Conservation (phyloP, 2,888 invertebrate genomes). For the Nomada ferruginata region DNA sequence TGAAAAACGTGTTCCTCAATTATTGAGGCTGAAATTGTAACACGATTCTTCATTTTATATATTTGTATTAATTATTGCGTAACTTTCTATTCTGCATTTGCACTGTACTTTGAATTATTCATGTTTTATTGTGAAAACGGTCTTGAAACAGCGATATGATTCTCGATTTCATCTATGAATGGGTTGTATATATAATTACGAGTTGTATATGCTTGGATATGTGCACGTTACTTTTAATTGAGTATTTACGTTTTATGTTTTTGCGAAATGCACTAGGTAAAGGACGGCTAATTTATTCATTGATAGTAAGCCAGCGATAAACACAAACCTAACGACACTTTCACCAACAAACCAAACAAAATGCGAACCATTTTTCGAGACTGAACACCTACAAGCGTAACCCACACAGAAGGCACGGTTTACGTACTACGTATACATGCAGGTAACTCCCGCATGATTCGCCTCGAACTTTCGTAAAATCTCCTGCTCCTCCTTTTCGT, state of each 20-base stretch:
- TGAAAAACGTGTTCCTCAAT: background rate
- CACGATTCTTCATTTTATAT: background rate
- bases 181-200: too few species aligned
- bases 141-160: too few species aligned
- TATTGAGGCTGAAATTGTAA: background rate
- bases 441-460: background rate
- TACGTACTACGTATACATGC: too few species aligned
- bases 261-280: background rate
- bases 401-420: background rate
- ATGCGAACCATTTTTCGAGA: background rate
- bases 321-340: background rate
- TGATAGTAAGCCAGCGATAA: background rate
- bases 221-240: too few species aligned
- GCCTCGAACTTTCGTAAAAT: background rate
- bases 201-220: too few species aligned
- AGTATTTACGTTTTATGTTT: background rate
- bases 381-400: constrained; percentile 17
- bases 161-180: too few species aligned
- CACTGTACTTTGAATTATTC: too few species aligned
- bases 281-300: constrained; percentile 10
- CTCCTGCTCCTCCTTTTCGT: background rate
- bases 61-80: too few species aligned
- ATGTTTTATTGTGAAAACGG: too few species aligned
- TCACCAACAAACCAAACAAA: constrained; percentile 19
- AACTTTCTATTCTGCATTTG: too few species aligned